phyloP scores from a whole-genome alignment of 2,797 vertebrate genomes.

The Eleutherodactylus coqui region DNA sequence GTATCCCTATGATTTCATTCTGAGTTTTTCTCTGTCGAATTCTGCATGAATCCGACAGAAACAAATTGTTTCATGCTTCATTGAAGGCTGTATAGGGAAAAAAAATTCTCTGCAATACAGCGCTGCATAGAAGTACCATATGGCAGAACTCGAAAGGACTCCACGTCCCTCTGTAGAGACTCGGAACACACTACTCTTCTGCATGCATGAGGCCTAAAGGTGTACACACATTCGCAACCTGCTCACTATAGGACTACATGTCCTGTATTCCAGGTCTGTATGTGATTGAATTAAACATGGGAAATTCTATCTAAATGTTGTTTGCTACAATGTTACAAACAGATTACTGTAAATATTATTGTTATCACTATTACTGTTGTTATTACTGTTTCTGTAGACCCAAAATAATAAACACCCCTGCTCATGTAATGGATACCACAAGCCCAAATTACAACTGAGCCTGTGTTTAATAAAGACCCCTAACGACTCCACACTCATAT shows the following conservation, averaged over 20 bases:
- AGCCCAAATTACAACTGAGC: neutral
- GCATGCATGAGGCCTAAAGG: neutral
- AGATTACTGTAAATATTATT: neutral
- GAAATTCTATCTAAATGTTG: neutral
- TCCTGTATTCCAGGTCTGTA: too few relatives aligned
- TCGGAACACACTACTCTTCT: too few relatives aligned
- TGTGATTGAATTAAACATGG: neutral
- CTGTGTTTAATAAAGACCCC: neutral
- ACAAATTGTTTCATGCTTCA: neutral
- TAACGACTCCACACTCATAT: slow-evolving; percentile 10
- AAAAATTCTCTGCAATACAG: neutral
- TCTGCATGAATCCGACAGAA: neutral
- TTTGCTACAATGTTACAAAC: neutral
- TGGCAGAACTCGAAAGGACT: neutral
- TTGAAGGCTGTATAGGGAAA: neutral
- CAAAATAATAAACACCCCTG: neutral
- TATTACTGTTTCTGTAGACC: neutral
- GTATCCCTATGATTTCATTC: neutral
- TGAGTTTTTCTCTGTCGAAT: neutral
- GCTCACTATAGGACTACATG: neutral
- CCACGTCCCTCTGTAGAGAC: neutral
- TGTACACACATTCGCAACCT: too few relatives aligned
- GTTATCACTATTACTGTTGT: neutral
- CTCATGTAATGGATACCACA: neutral
- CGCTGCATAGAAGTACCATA: neutral